Base-by-base conservation (phyloP, 2,797 vertebrate genomes). In the Adelosebastes latens region DNA sequence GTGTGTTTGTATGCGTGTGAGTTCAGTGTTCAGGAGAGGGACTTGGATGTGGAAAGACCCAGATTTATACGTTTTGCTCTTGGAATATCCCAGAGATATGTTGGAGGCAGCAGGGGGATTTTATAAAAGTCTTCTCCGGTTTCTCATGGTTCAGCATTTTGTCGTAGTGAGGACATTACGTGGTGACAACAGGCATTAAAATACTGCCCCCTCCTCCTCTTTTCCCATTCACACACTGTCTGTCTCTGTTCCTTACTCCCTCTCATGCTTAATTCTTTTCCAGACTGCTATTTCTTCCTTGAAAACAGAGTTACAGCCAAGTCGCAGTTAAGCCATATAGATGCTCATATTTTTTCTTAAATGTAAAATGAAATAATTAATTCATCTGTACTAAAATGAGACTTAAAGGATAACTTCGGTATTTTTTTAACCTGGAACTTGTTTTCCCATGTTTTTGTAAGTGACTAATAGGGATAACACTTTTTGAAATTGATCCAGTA, bases 41-140 rank as follows among this genome's bases (percentile, higher is more conserved):
- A 92, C 91, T 93, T 92, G 90, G 92, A 94, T 87, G 93, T 81
- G 90, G 94, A 94, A 93, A 92, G 82, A 88, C 73, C 79, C 83
- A 95, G 95, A 96, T 96, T 96, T 96, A 95, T 95, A 93, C 65
- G 81, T 95, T 92, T 92, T 96, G 92, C 92, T 80, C 88, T 92
- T 92, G 91, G 93, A 96, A 93, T 94, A 94, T 93, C 88, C 90
- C 81, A 34, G 89, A 92, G 93, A 93, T 92, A 92, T 92, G 87
- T 92, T 91, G 87, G 90, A 92, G 79, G 88, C 83, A 82, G 85
- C 73, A 74, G 79, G 90, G 91, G 91, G 92, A 87, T 93, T 94
- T 94, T 84, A 79, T 87, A 87, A 92, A 92, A 94, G 90, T 91
- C 91, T 62, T 91, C 92, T 94, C 93, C 39, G 25, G 91, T 95